Conservation (phyloP, 2,113 vertebrate species). For the Cyanoramphus novaezelandiae region DNA sequence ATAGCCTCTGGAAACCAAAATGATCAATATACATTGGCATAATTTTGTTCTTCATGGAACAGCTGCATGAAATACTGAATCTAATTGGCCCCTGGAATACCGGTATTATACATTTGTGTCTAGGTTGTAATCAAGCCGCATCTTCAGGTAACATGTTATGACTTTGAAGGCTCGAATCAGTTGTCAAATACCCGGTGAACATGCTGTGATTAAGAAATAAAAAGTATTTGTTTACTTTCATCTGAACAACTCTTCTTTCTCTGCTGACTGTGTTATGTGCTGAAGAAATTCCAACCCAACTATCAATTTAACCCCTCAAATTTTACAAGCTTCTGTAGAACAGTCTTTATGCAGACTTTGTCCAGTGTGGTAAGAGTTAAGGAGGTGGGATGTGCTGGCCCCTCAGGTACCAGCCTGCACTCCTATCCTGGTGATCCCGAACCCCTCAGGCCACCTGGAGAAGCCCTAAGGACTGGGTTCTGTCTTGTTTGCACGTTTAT, state of each 20-base stretch:
- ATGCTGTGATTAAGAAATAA: neutral
- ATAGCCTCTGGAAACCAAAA: neutral
- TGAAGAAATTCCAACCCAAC: neutral
- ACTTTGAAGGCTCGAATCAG: neutral
- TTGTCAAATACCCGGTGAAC: neutral
- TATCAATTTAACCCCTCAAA: neutral
- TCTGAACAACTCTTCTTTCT: neutral
- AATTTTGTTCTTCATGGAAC: neutral
- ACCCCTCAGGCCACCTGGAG: neutral
- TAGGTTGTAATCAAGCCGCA: constrained; percentile 25
- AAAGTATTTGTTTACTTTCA: neutral
- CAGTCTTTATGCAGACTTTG: neutral
- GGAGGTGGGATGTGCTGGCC: neutral
- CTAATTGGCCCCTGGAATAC: neutral
- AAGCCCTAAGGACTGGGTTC: neutral
- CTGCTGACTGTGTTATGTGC: neutral
- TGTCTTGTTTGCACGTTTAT: neutral
- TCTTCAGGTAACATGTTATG: constrained; percentile 19
- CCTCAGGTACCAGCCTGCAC: neutral
- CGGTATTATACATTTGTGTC: neutral
- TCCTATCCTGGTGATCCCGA: neutral
- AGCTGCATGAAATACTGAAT: neutral
- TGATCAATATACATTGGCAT: neutral
- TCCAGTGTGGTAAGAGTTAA: neutral
- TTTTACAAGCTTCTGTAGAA: neutral